A percentile compares a stretch with the other conserved stretches of the same genome.
Evolutionary conservation across 2,888 invertebrate species (phyloP).

Genomic region (Buathra laborator): DNA sequence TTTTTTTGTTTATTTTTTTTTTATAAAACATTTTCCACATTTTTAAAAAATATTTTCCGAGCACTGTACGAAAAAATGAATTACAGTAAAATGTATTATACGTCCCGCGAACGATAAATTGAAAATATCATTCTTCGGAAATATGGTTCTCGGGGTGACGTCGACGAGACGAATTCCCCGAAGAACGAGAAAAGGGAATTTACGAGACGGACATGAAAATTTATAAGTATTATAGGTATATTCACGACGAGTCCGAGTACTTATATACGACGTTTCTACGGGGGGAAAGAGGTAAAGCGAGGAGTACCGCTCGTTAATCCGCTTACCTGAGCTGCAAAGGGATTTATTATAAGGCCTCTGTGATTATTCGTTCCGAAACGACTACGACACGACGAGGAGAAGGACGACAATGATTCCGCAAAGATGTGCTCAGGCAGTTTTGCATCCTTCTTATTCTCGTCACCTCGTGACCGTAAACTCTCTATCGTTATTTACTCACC

Average conservation of each 20-base stretch:
- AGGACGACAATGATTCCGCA: background rate
- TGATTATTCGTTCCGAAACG: constrained; percentile 50
- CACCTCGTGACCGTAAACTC: constrained; percentile 35
- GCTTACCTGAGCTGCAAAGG: constrained; percentile 59
- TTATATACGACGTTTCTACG: constrained; percentile 47
- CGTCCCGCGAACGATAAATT: too few species aligned
- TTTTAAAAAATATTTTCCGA: background rate
- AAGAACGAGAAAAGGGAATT: constrained; percentile 48
- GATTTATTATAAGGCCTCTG: constrained; percentile 59
- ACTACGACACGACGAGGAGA: constrained; percentile 12
- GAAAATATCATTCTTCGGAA: background rate
- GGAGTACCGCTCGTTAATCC: constrained; percentile 63
- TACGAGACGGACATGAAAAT: constrained; percentile 60
- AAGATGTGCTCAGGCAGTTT: constrained; percentile 27
- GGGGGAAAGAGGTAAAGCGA: background rate
- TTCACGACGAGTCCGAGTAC: constrained; percentile 41
- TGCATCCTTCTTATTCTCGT: constrained; percentile 26
- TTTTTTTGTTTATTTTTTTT: background rate
- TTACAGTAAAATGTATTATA: background rate
- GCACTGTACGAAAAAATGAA: constrained; percentile 1
- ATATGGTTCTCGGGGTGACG: background rate
- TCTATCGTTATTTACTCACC: constrained; percentile 42
- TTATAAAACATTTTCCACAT: background rate
- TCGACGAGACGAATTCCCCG: constrained; percentile 43
- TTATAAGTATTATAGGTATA: constrained; percentile 61